Evolutionary conservation across 2,888 invertebrate genomes (phyloP), one percentile per base, ranked within the genome.

Genomic region (Arenicola marina): DNA sequence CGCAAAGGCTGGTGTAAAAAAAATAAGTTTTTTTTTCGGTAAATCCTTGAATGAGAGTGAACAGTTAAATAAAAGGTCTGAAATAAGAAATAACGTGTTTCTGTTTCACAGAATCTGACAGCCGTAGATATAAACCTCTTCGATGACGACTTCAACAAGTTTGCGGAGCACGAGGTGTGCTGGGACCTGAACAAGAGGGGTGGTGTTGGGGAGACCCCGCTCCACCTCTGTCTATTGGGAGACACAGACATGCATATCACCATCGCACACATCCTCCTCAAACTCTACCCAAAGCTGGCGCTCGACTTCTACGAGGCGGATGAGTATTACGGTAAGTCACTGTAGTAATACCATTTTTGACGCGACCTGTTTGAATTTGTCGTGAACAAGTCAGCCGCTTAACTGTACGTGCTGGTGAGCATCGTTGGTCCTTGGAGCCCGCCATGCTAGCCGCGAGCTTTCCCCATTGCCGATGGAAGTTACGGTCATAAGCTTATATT

Each of bases 151-250:
- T 60, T 56, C 29, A 51, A 56, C 15, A 61, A 38, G 63, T 70
- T 78, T 56, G 60, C 65, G 24, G 73, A 62, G 44, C 85, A 86
- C 67, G 78, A 92, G 70, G 95, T 95, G 0, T 96, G 97, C 81
- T 99, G 98, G 98, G 93, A 95, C 83, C 92, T 99, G 91, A 92
- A 93, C 77, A 93, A 93, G 80, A 87, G 98, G 15, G 98, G 98
- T 0, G 93, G 95, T 0, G 86, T 98, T 0, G 98, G 98, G 0
- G 98, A 99, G 85, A 94, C 93, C 2, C 86, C 97, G 1, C 87
- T 99, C 15, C 98, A 99, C 79, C 91, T 99, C 2, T 87, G 97
- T 58, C 94, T 97, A 73, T 93, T 95, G 81, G 31, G 51, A 2
- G 95, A 95, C 82, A 94, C 94, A 0, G 90, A 92, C 83, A 82